These are phyloP conservation scores for Erebia epiphron DNA, from an alignment of 2,888 invertebrate genomes.

Conservation along the genomic window DNA sequence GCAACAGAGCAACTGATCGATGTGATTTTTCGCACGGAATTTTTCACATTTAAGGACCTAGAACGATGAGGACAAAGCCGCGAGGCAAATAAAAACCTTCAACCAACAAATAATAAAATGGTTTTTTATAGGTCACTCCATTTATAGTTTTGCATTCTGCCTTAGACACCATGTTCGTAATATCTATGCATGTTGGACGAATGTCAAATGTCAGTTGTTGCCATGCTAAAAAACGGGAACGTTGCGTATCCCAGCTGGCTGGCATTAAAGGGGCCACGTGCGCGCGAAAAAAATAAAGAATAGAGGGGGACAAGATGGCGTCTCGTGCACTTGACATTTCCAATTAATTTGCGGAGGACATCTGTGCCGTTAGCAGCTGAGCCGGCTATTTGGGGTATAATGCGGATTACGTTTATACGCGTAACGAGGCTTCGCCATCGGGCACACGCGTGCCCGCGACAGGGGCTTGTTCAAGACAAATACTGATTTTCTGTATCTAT, in stretches of 20 bases:
- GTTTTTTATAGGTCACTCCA: constrained; percentile 9
- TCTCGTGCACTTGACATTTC: constrained; percentile 80
- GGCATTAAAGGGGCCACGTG: constrained; percentile 74
- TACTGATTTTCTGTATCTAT: constrained; percentile 41
- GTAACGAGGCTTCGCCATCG: constrained; percentile 45
- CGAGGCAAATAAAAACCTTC: not conserved
- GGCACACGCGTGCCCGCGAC: constrained; percentile 46
- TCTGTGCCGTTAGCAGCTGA: constrained; percentile 81
- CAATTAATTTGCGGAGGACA: constrained; percentile 82
- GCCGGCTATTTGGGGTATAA: constrained; percentile 61
- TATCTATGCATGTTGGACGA: constrained; percentile 41
- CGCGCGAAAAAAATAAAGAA: constrained; percentile 69
- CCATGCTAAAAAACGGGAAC: constrained; percentile 56
- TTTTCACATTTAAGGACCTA: too few species aligned
- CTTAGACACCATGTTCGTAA: constrained; percentile 4
- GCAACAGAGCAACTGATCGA: too few species aligned
- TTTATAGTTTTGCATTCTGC: not conserved
- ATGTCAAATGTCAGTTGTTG: constrained; percentile 60
- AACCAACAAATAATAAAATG: not conserved
- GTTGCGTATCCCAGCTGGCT: constrained; percentile 72
- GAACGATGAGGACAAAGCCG: too few species aligned
- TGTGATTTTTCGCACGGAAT: too few species aligned
- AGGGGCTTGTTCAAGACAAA: constrained; percentile 44
- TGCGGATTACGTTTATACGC: constrained; percentile 67
- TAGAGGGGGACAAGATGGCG: constrained; percentile 73